Evolutionary conservation across 2,888 invertebrate genomes (phyloP).

Genomic region (Oegoconia quadripuncta): DNA sequence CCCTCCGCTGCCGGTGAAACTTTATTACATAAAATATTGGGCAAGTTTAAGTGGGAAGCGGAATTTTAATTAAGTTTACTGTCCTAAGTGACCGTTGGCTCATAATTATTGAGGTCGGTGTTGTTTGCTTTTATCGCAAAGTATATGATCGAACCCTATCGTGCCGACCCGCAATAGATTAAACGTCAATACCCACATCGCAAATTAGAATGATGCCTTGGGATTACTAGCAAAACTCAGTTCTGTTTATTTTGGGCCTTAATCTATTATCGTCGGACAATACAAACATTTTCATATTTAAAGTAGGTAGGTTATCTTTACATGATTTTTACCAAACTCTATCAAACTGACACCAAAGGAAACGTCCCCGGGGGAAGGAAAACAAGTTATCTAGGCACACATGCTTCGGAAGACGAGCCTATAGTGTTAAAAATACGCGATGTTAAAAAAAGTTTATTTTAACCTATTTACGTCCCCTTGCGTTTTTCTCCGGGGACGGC

Average conservation of each 20-base stretch:
- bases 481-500: conserved; percentile 36
- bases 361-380: background rate
- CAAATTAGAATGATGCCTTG: conserved; percentile 47
- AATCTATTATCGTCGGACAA: conserved; percentile 8
- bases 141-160: conserved; percentile 41
- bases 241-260: conserved; percentile 37
- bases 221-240: conserved; percentile 26
- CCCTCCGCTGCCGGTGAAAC: background rate
- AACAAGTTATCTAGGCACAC: conserved; percentile 2
- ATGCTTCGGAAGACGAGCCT: background rate
- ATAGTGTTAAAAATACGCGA: conserved; percentile 30
- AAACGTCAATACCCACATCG: conserved; percentile 46
- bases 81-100: conserved; percentile 9
- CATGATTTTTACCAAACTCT: too few species aligned
- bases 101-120: conserved; percentile 32
- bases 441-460: conserved; percentile 44
- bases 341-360: background rate
- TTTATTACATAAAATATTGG: conserved; percentile 1
- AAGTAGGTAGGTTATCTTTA: too few species aligned
- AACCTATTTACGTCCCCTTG: conserved; percentile 41
- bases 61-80: conserved; percentile 15
- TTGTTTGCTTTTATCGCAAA: conserved; percentile 41
- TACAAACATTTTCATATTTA: conserved; percentile 1
- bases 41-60: conserved; percentile 1
- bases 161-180: conserved; percentile 32